phyloP scores from a whole-genome alignment of 2,888 invertebrate species.

The Synanthedon tipuliformis region DNA sequence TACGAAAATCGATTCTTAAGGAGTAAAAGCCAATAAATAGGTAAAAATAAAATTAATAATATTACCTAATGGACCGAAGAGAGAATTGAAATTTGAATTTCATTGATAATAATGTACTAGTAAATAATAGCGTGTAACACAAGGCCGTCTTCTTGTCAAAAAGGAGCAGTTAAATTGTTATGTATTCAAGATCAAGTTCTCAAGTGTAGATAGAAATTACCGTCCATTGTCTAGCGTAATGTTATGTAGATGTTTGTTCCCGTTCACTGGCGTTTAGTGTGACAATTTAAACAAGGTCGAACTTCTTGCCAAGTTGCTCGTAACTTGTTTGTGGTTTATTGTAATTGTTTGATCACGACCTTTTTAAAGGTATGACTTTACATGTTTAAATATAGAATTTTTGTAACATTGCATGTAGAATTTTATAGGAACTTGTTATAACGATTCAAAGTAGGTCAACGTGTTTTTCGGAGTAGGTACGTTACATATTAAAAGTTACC shows the following conservation, averaged over 20 bases:
- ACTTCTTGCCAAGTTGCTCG: conserved; percentile 10
- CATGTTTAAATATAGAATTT: no score
- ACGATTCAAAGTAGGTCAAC: no score
- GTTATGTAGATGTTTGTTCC: conserved; percentile 35
- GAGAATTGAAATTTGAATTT: no score
- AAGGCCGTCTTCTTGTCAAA: conserved; percentile 6
- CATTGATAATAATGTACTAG: not conserved
- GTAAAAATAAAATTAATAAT: no score
- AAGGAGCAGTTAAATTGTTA: conserved; percentile 7
- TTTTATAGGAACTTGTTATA: no score
- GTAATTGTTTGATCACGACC: not conserved
- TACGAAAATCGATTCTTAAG: no score
- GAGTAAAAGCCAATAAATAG: no score
- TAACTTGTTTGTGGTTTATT: not conserved
- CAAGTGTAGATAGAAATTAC: conserved; percentile 21
- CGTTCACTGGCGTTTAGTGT: conserved; percentile 33
- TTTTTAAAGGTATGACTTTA: not conserved
- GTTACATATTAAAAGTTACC: no score
- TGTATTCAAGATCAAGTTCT: conserved; percentile 23
- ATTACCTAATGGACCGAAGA: no score
- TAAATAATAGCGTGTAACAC: conserved; percentile 2
- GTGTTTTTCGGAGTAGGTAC: no score
- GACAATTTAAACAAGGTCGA: conserved; percentile 42
- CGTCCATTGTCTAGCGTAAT: conserved; percentile 30
- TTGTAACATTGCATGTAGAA: no score